A percentile compares a stretch with the other conserved stretches of the same genome.
phyloP scores from a whole-genome alignment of 2,888 invertebrate genomes.

The Synanthedon formicaeformis region DNA sequence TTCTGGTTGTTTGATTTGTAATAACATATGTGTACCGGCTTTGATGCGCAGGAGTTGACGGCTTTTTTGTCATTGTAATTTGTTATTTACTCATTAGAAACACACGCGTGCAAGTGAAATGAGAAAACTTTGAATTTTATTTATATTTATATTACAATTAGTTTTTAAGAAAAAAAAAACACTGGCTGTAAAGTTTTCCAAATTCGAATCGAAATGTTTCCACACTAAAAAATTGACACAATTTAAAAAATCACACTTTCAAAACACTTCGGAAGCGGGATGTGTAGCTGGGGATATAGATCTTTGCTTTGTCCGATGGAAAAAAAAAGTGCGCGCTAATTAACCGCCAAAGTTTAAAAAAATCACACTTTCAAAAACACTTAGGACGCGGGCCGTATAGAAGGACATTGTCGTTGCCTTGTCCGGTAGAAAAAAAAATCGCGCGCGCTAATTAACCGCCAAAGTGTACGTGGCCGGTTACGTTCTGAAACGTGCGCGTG shows the following conservation, averaged over 20 bases:
- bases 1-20: slow-evolving; percentile 53
- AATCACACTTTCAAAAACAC: too few species aligned
- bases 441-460: slow-evolving; percentile 35
- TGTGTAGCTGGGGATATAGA: too few species aligned
- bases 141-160: too few species aligned
- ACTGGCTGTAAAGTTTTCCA: too few species aligned
- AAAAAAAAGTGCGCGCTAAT: slow-evolving; percentile 5
- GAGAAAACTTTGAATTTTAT: too few species aligned
- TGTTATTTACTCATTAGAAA: background rate
- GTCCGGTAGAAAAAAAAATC: slow-evolving; percentile 22
- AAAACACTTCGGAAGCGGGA: too few species aligned
- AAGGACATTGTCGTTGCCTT: slow-evolving; percentile 7
- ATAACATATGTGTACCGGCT: slow-evolving; percentile 48
- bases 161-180: too few species aligned
- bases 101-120: background rate
- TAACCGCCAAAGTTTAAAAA: slow-evolving; percentile 25
- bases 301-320: too few species aligned
- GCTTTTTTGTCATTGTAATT: background rate
- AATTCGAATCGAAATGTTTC: too few species aligned
- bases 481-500: slow-evolving; percentile 36
- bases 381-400: too few species aligned
- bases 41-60: slow-evolving; percentile 24
- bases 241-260: too few species aligned
- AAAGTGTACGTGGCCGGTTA: slow-evolving; percentile 37
- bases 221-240: too few species aligned